Conservation (phyloP, 1,140 invertebrate species). For the Lamellibrachia luymesi region DNA sequence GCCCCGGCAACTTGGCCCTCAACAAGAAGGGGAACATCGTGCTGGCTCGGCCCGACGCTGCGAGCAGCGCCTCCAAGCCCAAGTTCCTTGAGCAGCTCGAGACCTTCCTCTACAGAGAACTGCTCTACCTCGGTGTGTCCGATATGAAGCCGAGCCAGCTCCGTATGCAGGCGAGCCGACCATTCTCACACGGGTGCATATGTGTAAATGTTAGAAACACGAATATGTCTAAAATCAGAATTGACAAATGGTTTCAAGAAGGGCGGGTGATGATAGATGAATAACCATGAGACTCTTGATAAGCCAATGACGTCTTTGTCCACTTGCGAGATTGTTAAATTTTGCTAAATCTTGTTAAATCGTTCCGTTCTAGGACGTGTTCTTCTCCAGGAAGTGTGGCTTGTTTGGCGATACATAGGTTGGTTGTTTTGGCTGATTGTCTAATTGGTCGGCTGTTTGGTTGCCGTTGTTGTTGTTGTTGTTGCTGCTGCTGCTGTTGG, state of each 20-base stretch:
- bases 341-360: too few relatives aligned
- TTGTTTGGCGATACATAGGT: neutral
- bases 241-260: too few relatives aligned
- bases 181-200: too few relatives aligned
- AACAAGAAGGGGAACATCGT: conserved; percentile 51
- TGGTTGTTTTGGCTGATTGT: neutral
- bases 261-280: too few relatives aligned
- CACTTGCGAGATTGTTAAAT: too few relatives aligned
- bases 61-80: conserved; percentile 53
- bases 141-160: conserved; percentile 51
- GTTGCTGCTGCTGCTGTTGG: neutral
- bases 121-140: conserved; percentile 48
- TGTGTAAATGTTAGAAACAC: too few relatives aligned
- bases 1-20: conserved; percentile 40
- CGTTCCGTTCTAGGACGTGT: neutral
- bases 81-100: conserved; percentile 56
- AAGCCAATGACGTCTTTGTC: too few relatives aligned
- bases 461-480: too few relatives aligned
- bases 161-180: conserved; percentile 32
- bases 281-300: too few relatives aligned
- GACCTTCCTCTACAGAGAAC: conserved; percentile 53
- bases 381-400: neutral
- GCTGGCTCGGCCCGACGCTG: conserved; percentile 47
- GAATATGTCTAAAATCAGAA: too few relatives aligned
- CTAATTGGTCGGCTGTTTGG: neutral